Conservation (phyloP, 2,113 vertebrate species). For the Ptyas mucosa region DNA sequence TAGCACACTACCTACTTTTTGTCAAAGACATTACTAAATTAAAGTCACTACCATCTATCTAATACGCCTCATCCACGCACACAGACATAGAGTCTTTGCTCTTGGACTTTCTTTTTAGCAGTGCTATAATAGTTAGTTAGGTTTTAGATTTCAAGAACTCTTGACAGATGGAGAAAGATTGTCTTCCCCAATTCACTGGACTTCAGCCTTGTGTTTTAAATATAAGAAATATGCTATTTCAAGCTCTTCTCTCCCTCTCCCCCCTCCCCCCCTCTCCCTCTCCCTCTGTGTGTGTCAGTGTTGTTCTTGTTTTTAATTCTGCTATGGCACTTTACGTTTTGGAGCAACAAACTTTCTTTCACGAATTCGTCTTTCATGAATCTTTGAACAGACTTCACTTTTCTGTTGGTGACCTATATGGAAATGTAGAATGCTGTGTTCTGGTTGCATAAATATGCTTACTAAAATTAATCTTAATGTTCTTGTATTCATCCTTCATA, state of each 20-base stretch:
- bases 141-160: neutral
- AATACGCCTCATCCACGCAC: neutral
- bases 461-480: neutral
- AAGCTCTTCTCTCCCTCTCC: neutral
- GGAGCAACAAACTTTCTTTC: neutral
- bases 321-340: neutral
- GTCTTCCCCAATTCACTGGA: neutral
- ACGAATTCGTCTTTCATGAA: slow-evolving; percentile 20
- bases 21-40: neutral
- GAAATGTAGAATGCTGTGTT: neutral
- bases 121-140: neutral
- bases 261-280: too few relatives aligned
- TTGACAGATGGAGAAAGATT: neutral
- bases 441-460: neutral
- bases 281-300: too few relatives aligned
- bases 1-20: neutral
- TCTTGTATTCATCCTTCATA: neutral
- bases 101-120: neutral
- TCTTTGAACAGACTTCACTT: neutral
- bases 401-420: neutral
- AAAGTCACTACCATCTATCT: neutral
- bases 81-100: neutral
- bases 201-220: neutral
- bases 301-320: neutral
- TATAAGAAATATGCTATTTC: neutral